A percentile compares a stretch with the other conserved stretches of the same genome.
Conservation (phyloP, 2,888 invertebrate species). For the Hypomecis punctinalis region DNA sequence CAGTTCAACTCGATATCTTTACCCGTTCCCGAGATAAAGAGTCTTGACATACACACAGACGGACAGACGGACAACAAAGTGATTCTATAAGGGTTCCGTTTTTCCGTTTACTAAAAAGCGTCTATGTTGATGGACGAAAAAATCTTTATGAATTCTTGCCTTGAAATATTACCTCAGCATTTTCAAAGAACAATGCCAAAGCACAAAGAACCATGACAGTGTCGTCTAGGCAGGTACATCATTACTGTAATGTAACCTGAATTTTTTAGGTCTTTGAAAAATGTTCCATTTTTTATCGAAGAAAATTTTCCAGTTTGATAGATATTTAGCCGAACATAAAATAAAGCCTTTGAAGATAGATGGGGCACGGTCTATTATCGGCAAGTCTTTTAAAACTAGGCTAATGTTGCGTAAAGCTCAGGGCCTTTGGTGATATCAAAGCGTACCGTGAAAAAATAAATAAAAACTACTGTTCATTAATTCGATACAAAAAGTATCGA, state of each 20-base stretch:
- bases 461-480: conserved; percentile 20
- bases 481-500: conserved; percentile 20
- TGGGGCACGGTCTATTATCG: conserved; percentile 6
- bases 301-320: conserved; percentile 18
- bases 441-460: conserved; percentile 7
- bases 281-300: background rate
- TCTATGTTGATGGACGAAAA: no score
- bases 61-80: no score
- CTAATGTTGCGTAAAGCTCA: conserved; percentile 3
- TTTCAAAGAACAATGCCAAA: background rate
- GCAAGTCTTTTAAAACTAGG: conserved; percentile 4
- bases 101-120: no score
- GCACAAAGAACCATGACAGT: no score
- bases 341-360: conserved; percentile 9
- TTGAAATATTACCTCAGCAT: background rate
- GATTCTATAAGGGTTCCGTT: no score
- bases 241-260: no score
- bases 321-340: conserved; percentile 25
- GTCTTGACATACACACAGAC: no score
- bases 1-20: no score
- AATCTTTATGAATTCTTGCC: background rate
- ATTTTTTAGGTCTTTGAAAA: background rate
- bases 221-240: no score
- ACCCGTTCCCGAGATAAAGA: no score
- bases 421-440: conserved; percentile 6